These are phyloP conservation scores for Tetropium fuscum DNA, from an alignment of 2,888 invertebrate species.

Conservation along the genomic window DNA sequence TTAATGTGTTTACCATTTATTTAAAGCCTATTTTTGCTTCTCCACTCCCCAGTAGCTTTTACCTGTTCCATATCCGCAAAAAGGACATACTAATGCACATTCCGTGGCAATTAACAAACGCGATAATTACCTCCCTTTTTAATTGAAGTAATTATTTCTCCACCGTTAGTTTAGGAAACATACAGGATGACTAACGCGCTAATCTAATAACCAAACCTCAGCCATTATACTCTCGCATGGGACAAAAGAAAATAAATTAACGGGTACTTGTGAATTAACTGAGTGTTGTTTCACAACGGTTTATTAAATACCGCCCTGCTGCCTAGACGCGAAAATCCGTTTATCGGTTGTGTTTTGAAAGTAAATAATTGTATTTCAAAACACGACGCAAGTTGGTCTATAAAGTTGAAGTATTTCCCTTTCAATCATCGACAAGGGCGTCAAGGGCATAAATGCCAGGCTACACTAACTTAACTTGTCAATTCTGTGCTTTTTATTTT, in stretches of 20 bases:
- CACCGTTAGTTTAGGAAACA: conserved; percentile 8
- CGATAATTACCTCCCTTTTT: too few species aligned
- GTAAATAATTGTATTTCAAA: conserved; percentile 48
- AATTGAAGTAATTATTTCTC: conserved; percentile 9
- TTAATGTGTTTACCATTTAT: too few species aligned
- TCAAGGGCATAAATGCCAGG: conserved; percentile 51
- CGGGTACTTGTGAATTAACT: conserved; percentile 26
- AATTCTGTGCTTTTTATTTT: conserved; percentile 52
- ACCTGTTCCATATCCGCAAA: too few species aligned
- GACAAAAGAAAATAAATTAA: conserved; percentile 21
- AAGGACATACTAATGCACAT: too few species aligned
- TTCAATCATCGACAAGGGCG: conserved; percentile 54
- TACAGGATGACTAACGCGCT: conserved; percentile 14
- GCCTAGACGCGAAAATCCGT: conserved; percentile 33
- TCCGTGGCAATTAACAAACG: too few species aligned
- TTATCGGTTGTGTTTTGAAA: conserved; percentile 47
- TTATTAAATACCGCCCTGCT: conserved; percentile 27
- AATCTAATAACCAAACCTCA: conserved; percentile 10
- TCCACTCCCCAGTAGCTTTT: too few species aligned
- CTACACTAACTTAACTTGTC: conserved; percentile 57
- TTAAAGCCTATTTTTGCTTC: too few species aligned
- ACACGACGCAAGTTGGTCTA: conserved; percentile 38
- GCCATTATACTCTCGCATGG: conserved; percentile 3
- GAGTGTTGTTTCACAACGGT: conserved; percentile 25
- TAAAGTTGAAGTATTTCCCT: conserved; percentile 54